Evolutionary conservation across 2,797 vertebrate species (phyloP).

Genomic region (Gymnocypris eckloni): DNA sequence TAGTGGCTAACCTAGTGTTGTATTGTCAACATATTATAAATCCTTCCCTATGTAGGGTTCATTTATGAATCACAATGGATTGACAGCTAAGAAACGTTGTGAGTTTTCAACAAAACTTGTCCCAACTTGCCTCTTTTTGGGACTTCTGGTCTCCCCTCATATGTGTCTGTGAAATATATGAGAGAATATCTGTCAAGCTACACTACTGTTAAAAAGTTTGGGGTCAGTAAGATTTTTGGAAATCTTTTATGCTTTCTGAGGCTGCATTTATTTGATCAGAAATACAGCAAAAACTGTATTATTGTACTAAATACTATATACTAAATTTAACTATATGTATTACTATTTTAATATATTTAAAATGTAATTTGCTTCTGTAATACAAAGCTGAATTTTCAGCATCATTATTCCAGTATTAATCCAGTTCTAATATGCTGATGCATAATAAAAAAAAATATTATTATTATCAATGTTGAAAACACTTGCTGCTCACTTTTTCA

Average conservation of each 20-base stretch:
- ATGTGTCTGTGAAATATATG: neutral
- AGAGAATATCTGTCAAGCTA: neutral
- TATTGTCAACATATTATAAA: conserved; percentile 3
- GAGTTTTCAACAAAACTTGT: neutral
- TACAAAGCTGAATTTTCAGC: neutral
- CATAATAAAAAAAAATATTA: neutral
- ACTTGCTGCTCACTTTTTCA: too few species aligned
- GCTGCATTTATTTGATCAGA: neutral
- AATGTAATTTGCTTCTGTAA: neutral
- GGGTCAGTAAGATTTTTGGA: neutral
- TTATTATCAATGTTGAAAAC: neutral
- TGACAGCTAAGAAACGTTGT: conserved; percentile 1
- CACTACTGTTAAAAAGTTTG: neutral
- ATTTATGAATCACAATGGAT: neutral
- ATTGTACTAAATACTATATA: neutral
- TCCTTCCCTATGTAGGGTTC: neutral
- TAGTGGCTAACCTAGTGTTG: neutral
- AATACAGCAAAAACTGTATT: neutral
- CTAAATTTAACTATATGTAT: neutral
- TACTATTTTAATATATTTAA: neutral
- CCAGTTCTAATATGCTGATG: neutral
- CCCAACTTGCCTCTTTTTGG: neutral
- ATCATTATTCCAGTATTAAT: neutral
- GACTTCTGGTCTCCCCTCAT: neutral
- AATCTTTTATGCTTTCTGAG: neutral